Evolutionary conservation across 2,113 vertebrate species (phyloP).

Genomic region (Macquaria ambigua): DNA sequence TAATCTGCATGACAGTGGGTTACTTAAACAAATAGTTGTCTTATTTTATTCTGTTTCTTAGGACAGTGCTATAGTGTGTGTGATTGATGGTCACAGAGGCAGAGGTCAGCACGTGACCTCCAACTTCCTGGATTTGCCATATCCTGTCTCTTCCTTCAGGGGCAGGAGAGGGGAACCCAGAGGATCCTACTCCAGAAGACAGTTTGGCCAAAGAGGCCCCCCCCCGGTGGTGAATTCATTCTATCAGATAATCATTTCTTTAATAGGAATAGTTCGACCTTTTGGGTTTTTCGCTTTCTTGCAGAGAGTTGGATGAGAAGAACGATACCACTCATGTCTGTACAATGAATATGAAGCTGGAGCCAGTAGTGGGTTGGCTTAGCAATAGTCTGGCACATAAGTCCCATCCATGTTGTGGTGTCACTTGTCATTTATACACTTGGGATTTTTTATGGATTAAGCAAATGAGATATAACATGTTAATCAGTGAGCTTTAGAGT

Average conservation of each 20-base stretch:
- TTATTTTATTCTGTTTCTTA: conserved; percentile 64
- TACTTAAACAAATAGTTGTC: not conserved
- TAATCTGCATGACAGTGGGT: not conserved
- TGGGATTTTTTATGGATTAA: no score
- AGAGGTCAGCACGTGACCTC: conserved; percentile 70
- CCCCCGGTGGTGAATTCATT: conserved; percentile 80
- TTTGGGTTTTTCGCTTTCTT: not conserved
- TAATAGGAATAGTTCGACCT: not conserved
- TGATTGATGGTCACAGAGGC: conserved; percentile 82
- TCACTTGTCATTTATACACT: no score
- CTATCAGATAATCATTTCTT: not conserved
- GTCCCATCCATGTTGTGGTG: no score
- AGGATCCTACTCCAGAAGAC: conserved; percentile 71
- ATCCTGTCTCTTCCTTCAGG: conserved; percentile 70
- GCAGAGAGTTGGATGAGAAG: not conserved
- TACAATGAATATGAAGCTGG: not conserved
- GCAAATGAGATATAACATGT: no score
- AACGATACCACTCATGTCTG: not conserved
- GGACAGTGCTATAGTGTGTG: conserved; percentile 88
- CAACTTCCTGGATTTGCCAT: conserved; percentile 75
- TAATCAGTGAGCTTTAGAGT: no score
- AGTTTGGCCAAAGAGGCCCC: conserved; percentile 80
- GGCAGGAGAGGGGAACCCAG: conserved; percentile 65
- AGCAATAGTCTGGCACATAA: no score
- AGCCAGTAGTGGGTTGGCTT: no score